Evolutionary conservation across 2,113 vertebrate species (phyloP).

Genomic region (Myrmecobius fasciatus): DNA sequence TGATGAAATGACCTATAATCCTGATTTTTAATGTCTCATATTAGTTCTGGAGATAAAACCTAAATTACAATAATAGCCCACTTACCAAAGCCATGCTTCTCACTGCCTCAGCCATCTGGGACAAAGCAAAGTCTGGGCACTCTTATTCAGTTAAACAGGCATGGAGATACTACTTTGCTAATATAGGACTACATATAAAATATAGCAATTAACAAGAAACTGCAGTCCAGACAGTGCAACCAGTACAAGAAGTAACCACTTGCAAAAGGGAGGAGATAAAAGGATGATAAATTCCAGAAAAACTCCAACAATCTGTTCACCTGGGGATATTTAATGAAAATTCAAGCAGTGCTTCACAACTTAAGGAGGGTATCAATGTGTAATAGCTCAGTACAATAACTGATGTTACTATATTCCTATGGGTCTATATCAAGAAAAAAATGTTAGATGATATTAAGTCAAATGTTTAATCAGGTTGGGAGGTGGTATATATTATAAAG

Average conservation of each 20-base stretch:
- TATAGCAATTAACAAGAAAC: neutral
- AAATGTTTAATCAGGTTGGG: neutral
- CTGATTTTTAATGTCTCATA: slow-evolving; percentile 39
- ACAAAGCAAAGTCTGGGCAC: neutral
- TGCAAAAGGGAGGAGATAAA: neutral
- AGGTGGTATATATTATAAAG: neutral
- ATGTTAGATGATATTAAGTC: neutral
- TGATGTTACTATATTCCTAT: neutral
- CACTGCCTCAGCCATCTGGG: neutral
- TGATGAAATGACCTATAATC: slow-evolving; percentile 50
- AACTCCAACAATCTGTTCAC: neutral
- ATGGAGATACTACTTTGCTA: accelerated
- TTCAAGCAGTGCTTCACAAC: neutral
- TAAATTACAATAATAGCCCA: neutral
- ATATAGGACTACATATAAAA: neutral
- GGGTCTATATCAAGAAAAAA: neutral
- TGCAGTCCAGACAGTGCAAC: neutral
- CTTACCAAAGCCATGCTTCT: slow-evolving; percentile 8
- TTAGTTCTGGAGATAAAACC: slow-evolving; percentile 39
- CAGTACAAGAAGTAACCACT: neutral
- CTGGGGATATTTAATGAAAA: neutral
- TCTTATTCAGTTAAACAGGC: accelerated
- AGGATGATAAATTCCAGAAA: neutral
- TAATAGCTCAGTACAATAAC: neutral
- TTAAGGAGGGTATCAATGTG: neutral